Base-by-base conservation (phyloP, 2,113 vertebrate species). In the Serilophus lunatus region DNA sequence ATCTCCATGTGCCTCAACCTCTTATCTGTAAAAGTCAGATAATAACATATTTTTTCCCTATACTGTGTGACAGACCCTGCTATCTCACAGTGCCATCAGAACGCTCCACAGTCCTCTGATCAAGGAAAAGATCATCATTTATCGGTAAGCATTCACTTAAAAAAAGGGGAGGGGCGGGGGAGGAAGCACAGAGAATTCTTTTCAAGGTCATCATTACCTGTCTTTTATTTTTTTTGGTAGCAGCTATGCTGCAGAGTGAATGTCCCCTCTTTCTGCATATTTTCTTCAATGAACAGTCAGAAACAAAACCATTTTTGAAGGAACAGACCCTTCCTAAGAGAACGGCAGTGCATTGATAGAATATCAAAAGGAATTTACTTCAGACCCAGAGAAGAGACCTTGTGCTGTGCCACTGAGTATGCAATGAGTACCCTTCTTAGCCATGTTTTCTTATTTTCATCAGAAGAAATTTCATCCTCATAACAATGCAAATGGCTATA, bases 71-170 rank as follows among this genome's bases (percentile, higher is more conserved):
- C 51, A 89, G 38, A 56, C 18, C 3, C 35, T 69, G 35, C 53
- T 59, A 72, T 69, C 76, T 93, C 85, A 87, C 36, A 57, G 40
- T 86, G 68, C 35, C 66, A 85, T 85, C 72, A 80, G 36, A 82
- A 82, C 45, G 53, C 15, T 88, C 44, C 49, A 61, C 8, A 13
- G 35, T 53, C n/a, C 20, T 47, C 65, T 6, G 18, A 23, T 63
- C 49, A 80, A 64, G 45, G 23, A 53, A 91, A 60, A 94, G 57
- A 87, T 81, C 65, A 86, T 69, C 1, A 79, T 63, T 85, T 79
- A 74, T 9, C 74, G 29, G 74, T 93, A 85, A 17, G 3, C 5
- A 4, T 84, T 92, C 44, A 44, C 64, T 35, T 71, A 42, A 53
- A 57, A 40, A 61, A 50, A 17, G 7, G 29, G 10, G 25, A 25